phyloP scores from a whole-genome alignment of 2,113 vertebrate species.

The Misgurnus mizolepis region DNA sequence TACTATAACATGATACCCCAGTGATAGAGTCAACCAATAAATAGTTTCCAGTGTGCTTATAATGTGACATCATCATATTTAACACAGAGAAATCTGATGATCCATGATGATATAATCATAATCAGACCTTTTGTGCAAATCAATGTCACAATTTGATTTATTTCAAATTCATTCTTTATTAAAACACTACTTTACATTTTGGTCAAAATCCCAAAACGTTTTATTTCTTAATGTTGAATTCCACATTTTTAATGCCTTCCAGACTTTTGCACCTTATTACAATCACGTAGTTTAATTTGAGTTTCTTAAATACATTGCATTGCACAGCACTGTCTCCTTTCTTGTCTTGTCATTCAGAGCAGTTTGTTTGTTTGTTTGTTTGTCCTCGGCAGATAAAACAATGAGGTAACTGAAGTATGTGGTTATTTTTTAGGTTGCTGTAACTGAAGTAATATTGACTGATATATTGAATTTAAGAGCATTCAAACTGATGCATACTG shows the following conservation, averaged over 20 bases:
- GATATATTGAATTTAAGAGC: neutral
- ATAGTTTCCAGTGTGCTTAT: neutral
- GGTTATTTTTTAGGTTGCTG: constrained; percentile 31
- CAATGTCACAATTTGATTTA: too few relatives aligned
- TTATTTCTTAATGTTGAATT: too few relatives aligned
- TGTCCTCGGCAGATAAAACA: constrained; percentile 7
- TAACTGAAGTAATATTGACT: neutral
- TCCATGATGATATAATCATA: too few relatives aligned
- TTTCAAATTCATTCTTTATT: too few relatives aligned
- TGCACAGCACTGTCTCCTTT: constrained; percentile 20
- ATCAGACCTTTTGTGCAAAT: too few relatives aligned
- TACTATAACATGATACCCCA: constrained; percentile 26
- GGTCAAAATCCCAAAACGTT: too few relatives aligned
- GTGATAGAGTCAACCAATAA: neutral
- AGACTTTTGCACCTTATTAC: too few relatives aligned
- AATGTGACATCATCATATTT: neutral
- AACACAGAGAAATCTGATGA: too few relatives aligned
- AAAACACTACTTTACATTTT: too few relatives aligned
- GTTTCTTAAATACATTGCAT: neutral
- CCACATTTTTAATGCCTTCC: too few relatives aligned
- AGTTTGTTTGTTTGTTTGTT: constrained; percentile 31
- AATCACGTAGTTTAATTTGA: neutral
- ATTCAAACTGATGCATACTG: too few relatives aligned
- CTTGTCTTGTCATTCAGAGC: neutral
- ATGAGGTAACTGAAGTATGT: neutral